Evolutionary conservation across 1,140 invertebrate genomes (phyloP).

Genomic region (Micrasema minimum): DNA sequence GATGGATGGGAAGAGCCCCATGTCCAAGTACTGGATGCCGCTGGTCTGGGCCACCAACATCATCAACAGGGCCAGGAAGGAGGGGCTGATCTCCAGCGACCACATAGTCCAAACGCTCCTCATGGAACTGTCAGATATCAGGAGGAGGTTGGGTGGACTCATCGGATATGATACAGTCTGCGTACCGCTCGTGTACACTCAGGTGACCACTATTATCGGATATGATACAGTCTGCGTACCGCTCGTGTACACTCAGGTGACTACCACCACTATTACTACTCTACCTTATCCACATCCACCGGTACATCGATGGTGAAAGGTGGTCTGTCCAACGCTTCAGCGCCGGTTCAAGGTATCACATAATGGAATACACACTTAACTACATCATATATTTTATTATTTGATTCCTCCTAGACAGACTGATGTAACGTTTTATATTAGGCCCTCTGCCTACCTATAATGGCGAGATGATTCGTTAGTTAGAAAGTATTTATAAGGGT

Average conservation of each 20-base stretch:
- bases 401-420: no score
- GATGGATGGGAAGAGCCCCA: slow-evolving; percentile 85
- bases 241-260: slow-evolving; percentile 98
- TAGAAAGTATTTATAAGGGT: no score
- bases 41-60: slow-evolving; percentile 92
- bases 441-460: no score
- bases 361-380: no score
- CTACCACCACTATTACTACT: no score
- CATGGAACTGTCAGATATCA: slow-evolving; percentile 84
- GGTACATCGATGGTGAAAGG: no score
- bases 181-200: slow-evolving; percentile 97
- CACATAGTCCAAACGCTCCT: slow-evolving; percentile 88
- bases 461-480: no score
- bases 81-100: slow-evolving; percentile 83
- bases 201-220: slow-evolving; percentile 73
- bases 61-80: slow-evolving; percentile 85
- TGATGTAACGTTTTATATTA: no score
- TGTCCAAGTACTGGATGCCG: slow-evolving; percentile 95
- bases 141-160: slow-evolving; percentile 80
- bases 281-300: no score
- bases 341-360: no score
- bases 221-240: slow-evolving; percentile 98
- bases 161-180: slow-evolving; percentile 97
- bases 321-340: no score
- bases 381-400: slow-evolving; percentile 33